phyloP scores from a whole-genome alignment of 2,113 vertebrate genomes.

The Platanista minor region DNA sequence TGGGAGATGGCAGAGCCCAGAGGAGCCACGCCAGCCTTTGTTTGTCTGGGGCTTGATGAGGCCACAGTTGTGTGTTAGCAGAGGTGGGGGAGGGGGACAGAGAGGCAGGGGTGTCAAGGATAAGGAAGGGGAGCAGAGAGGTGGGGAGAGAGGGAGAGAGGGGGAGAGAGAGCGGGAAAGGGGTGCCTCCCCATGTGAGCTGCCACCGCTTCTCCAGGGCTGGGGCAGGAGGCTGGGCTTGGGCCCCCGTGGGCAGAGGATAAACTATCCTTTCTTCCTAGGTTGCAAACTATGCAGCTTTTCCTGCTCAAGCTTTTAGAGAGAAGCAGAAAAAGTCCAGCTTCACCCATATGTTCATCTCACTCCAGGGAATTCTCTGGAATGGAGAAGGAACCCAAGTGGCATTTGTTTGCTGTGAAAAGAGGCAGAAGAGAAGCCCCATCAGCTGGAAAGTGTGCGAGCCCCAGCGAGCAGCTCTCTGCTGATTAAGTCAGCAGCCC shows the following conservation, averaged over 20 bases:
- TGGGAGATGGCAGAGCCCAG: not conserved
- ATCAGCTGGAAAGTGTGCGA: slow-evolving; percentile 66
- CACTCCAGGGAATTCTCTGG: slow-evolving; percentile 58
- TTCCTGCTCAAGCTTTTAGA: slow-evolving; percentile 34
- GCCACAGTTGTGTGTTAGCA: accelerated
- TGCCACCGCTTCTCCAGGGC: not conserved
- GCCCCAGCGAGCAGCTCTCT: slow-evolving; percentile 44
- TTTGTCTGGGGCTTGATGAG: too few relatives aligned
- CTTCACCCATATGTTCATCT: slow-evolving; percentile 33
- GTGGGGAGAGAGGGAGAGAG: not conserved
- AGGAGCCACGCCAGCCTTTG: accelerated
- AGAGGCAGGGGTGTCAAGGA: not conserved
- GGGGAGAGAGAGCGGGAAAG: not conserved
- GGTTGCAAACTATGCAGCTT: not conserved
- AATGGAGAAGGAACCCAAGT: slow-evolving; percentile 65
- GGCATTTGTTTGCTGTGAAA: slow-evolving; percentile 65
- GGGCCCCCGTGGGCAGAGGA: not conserved
- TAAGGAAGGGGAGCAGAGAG: not conserved
- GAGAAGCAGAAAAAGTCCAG: slow-evolving; percentile 48
- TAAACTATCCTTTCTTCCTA: not conserved
- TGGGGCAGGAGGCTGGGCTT: not conserved
- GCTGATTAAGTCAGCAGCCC: slow-evolving; percentile 74
- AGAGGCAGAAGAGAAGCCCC: slow-evolving; percentile 31
- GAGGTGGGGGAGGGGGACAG: not conserved
- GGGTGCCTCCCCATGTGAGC: accelerated